Evolutionary conservation across 2,888 invertebrate genomes (phyloP).

Genomic region (Amblyjoppa fuscipennis): DNA sequence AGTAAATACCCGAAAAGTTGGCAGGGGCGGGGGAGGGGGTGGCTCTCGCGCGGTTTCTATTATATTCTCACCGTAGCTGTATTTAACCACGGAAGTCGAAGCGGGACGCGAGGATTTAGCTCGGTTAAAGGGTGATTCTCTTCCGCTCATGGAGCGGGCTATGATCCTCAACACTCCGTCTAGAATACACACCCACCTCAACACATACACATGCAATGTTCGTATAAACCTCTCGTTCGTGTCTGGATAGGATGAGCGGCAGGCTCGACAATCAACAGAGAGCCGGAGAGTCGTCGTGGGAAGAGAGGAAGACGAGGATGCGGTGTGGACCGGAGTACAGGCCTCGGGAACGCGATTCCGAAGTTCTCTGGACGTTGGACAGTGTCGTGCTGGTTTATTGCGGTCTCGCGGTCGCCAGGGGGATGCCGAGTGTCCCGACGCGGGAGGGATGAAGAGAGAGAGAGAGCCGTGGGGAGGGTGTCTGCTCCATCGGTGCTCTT

Average conservation of each 20-base stretch:
- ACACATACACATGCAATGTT: neutral
- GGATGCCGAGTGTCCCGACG: slow-evolving; percentile 66
- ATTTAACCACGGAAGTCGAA: slow-evolving; percentile 11
- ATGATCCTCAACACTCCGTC: slow-evolving; percentile 46
- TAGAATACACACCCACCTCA: neutral
- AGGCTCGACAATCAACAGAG: slow-evolving; percentile 63
- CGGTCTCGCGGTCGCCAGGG: slow-evolving; percentile 72
- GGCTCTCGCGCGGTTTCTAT: neutral
- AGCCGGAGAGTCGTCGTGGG: slow-evolving; percentile 30
- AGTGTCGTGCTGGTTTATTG: slow-evolving; percentile 75
- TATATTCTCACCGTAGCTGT: neutral
- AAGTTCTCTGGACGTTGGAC: slow-evolving; percentile 68
- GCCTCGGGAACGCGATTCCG: slow-evolving; percentile 65
- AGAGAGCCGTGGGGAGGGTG: slow-evolving; percentile 45
- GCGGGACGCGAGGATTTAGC: slow-evolving; percentile 15
- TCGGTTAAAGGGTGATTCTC: neutral
- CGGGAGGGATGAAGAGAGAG: slow-evolving; percentile 14
- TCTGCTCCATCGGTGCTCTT: slow-evolving; percentile 51
- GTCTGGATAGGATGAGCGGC: slow-evolving; percentile 44
- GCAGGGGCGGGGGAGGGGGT: too few species aligned
- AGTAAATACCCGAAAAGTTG: slow-evolving; percentile 11
- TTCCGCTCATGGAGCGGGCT: slow-evolving; percentile 1
- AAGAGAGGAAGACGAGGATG: slow-evolving; percentile 51
- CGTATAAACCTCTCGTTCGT: slow-evolving; percentile 20
- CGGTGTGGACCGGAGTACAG: neutral